Evolutionary conservation across 2,888 invertebrate species (phyloP), one percentile per base, ranked within the genome.

Genomic region (Leptinotarsa juncta): DNA sequence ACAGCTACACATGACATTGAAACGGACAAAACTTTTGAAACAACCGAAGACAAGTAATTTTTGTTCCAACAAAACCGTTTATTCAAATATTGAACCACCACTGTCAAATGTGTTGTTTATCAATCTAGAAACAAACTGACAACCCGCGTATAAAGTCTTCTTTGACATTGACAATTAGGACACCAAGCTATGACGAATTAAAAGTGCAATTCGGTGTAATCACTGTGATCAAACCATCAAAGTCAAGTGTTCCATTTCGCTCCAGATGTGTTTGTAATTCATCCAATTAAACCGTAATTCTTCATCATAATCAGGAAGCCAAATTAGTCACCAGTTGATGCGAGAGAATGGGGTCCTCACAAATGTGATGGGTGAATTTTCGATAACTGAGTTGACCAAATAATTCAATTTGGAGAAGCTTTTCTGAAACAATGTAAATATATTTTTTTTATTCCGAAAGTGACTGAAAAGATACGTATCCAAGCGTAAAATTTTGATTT

Each of bases 271-370:
- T 57, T 23, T 4, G 57, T 57, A 57, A 57, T 57, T 57, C 23
- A 62, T 62, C 62, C 62, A 32, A 62, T 62, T 62, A 62, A 62
- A 62, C 62, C 62, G 7, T 32, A 26, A 62, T 62, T 62, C 42
- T 57, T 42, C 42, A n/a, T 62, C n/a, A 42, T 62, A 62, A 62
- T 32, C 42, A 62, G 62, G 62, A 62, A 62, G 62, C 15, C 53
- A 32, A 67, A 67, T 51, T 50, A 67, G 49, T 50, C 26, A 32
- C 49, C 51, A 20, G 23, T 18, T 51, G 49, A 53, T n/a, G n/a
- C 51, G 53, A 53, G 67, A 50, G 0, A 62, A 62, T 62, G 57
- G 57, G 57, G 57, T 57, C 57, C 57, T 23, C 23, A 23, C 57
- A 15, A 26, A 57, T 57, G 4, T 57, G 12, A 23, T 14, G 57